Conservation (phyloP, 2,113 vertebrate genomes). For the Pampusana beccarii region DNA sequence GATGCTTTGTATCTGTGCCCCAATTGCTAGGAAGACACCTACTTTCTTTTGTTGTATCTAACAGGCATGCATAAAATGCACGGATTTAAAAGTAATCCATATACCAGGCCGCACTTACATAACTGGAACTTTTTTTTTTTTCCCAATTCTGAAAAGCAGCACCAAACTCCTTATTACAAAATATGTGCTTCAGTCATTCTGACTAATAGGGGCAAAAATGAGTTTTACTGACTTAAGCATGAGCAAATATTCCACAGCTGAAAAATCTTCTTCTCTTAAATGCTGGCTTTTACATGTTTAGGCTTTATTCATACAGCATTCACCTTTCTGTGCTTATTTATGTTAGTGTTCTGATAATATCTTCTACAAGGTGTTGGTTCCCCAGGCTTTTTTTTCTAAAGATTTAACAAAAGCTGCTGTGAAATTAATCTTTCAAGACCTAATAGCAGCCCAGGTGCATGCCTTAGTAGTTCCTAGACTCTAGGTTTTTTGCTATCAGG, state of each 20-base stretch:
- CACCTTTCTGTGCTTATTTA: background rate
- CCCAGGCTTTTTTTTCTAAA: background rate
- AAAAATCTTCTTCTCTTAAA: background rate
- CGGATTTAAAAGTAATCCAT: background rate
- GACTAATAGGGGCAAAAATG: background rate
- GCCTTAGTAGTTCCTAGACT: background rate
- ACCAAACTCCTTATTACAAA: background rate
- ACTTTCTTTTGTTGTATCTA: background rate
- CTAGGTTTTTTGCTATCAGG: background rate
- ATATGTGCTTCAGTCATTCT: background rate
- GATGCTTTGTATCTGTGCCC: background rate
- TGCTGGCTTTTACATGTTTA: background rate
- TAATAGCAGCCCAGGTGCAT: background rate
- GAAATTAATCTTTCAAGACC: background rate
- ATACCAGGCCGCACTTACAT: background rate
- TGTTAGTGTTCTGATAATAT: fast-evolving
- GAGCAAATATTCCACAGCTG: background rate
- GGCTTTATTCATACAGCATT: background rate
- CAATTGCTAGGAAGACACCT: background rate
- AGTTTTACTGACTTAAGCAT: background rate
- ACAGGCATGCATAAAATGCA: background rate
- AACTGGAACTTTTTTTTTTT: background rate
- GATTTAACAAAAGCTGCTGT: background rate
- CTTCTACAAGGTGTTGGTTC: background rate
- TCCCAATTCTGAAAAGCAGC: background rate